These are phyloP conservation scores for Oscheius myriophilus DNA, from an alignment of 2,888 invertebrate genomes.

Conservation along the genomic window DNA sequence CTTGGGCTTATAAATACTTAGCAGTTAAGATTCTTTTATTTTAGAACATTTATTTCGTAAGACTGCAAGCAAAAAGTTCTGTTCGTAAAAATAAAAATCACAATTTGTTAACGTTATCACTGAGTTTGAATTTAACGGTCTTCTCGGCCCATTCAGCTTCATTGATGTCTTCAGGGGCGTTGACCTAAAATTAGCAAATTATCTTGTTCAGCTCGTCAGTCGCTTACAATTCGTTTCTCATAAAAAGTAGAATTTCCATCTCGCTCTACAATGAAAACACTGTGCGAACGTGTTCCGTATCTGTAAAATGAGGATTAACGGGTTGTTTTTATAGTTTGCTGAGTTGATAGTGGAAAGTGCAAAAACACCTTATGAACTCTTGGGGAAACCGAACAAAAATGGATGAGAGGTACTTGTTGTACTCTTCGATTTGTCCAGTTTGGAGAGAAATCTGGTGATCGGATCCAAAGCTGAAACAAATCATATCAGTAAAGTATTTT, in stretches of 20 bases:
- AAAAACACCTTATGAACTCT: conserved; percentile 18
- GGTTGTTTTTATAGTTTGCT: no score
- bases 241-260: conserved; percentile 45
- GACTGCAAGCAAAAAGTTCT: no score
- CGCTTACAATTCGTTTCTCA: conserved; percentile 39
- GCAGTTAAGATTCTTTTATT: no score
- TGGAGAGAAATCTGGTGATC: conserved; percentile 54
- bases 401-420: conserved; percentile 45
- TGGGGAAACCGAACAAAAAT: conserved; percentile 50
- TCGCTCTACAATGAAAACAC: conserved; percentile 49
- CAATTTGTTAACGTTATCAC: not conserved
- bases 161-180: conserved; percentile 13
- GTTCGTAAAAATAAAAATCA: no score
- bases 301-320: conserved; percentile 9
- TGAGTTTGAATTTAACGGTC: conserved; percentile 7
- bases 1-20: no score
- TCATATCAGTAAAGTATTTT: no score
- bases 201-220: not conserved
- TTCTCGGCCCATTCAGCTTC: conserved; percentile 19
- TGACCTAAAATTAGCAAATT: not conserved
- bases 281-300: conserved; percentile 52
- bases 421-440: conserved; percentile 38
- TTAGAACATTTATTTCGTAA: no score
- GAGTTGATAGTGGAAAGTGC: no score
- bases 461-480: conserved; percentile 46